These are phyloP conservation scores for Coptodon rendalli DNA, from an alignment of 2,113 vertebrate species.

Conservation along the genomic window DNA sequence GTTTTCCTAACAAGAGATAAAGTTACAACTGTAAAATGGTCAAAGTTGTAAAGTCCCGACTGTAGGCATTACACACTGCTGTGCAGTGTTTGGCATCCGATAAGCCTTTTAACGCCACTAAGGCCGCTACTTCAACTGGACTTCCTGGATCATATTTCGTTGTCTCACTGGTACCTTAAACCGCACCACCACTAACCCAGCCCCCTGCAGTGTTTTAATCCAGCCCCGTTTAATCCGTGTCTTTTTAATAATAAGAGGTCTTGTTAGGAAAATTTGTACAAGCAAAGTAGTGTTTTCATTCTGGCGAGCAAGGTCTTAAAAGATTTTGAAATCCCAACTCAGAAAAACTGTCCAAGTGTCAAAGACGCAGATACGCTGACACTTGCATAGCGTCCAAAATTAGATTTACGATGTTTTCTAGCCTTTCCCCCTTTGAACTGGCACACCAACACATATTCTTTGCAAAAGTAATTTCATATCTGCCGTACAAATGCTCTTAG, in stretches of 20 bases:
- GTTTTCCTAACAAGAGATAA: not conserved
- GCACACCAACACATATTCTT: not conserved
- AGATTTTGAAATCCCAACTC: not conserved
- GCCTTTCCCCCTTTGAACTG: not conserved
- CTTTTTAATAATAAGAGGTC: not conserved
- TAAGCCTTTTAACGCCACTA: not conserved
- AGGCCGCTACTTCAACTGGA: not conserved
- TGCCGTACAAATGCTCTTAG: not conserved
- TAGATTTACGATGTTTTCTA: not conserved
- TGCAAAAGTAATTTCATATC: not conserved
- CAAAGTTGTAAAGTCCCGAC: not conserved
- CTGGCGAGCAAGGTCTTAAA: not conserved
- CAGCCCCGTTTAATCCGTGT: not conserved
- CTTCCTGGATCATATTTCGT: not conserved
- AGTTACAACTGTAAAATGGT: not conserved
- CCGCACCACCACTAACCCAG: not conserved
- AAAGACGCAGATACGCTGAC: not conserved
- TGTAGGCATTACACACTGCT: not conserved
- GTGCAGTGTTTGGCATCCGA: not conserved
- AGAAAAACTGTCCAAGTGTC: not conserved
- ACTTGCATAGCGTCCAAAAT: not conserved
- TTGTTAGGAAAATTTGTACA: not conserved
- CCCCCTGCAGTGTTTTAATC: not conserved
- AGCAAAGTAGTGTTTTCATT: not conserved
- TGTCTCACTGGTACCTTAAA: not conserved